phyloP scores from a whole-genome alignment of 2,888 invertebrate genomes.

The Caenorhabditis parvicauda region DNA sequence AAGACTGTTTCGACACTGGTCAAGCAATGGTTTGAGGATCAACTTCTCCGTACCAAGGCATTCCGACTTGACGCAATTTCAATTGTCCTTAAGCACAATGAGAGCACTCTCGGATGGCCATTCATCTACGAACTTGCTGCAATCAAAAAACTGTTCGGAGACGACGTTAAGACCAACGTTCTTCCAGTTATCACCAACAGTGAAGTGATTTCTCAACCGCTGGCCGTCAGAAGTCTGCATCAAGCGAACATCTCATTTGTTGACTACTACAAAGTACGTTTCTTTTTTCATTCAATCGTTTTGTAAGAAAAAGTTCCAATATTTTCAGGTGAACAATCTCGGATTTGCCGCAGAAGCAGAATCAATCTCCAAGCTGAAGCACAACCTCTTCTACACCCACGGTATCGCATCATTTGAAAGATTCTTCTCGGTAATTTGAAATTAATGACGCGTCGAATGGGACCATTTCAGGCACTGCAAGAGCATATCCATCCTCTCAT shows the following conservation, averaged over 20 bases:
- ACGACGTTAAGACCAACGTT: conserved; percentile 54
- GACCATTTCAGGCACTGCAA: conserved; percentile 47
- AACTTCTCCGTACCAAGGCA: conserved; percentile 41
- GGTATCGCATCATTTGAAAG: conserved; percentile 46
- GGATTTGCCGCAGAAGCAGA: conserved; percentile 41
- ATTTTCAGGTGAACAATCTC: conserved; percentile 42
- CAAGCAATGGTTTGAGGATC: conserved; percentile 50
- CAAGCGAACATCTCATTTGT: conserved; percentile 52
- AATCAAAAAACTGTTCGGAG: conserved; percentile 53
- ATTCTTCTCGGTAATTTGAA: conserved; percentile 34
- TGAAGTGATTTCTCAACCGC: conserved; percentile 53
- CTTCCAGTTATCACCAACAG: conserved; percentile 52
- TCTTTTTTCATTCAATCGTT: conserved; percentile 4
- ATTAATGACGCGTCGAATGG: too few relatives aligned
- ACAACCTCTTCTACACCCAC: conserved; percentile 50
- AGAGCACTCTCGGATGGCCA: conserved; percentile 48
- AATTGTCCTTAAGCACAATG: conserved; percentile 45
- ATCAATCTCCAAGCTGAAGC: conserved; percentile 42
- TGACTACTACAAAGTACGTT: conserved; percentile 56
- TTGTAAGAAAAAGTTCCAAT: background rate
- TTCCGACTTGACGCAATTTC: conserved; percentile 55
- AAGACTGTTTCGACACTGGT: conserved; percentile 44
- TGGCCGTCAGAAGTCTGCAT: conserved; percentile 46
- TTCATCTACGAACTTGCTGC: conserved; percentile 52
- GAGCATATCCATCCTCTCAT: conserved; percentile 48